Evolutionary conservation across 2,888 invertebrate genomes (phyloP), one percentile per base, ranked within the genome.

Genomic region (Agrochola litura): DNA sequence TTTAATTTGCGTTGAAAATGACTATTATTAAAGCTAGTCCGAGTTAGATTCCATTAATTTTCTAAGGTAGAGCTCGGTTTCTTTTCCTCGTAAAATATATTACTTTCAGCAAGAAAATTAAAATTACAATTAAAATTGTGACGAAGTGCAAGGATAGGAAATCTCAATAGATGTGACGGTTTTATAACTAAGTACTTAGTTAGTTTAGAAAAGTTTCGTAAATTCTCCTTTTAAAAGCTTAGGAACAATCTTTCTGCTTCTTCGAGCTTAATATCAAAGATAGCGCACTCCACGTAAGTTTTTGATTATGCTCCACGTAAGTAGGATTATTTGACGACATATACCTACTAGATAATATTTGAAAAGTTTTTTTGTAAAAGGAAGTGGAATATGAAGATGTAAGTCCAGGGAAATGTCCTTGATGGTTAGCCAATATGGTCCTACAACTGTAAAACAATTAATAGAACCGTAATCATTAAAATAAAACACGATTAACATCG

Each of bases 11-110:
- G 37, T 70, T 46, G 9, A 46, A 10, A 46, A 79, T 71, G 16
- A 46, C 10, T 77, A 14, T 61, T 67, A 82, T 37, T 77, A 41
- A 25, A 41, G 43, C 9, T 54, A 74, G 56, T 19, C 16, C 14
- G 12, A 68, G 52, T 66, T 60, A 49, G 9, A 61, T 64, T 43
- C 25, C 60, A 83, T 64, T 73, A 63, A 52, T 73, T 70, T 70
- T 49, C 43, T 60, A 83, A 78, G 65, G 25, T 77, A 58, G 43
- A 82, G 30, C 61, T 82, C 64, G 5, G 54, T 58, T 49, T 65
- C 14, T 49, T 73, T 63, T 65, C 56, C 60, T 77, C 25, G 14
- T 68, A 60, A 65, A 72, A 72, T 72, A 66, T 82, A 19, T 63
- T n/a, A 52, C 67, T 76, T 76, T 69, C 25, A 58, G 56, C 8